These are phyloP conservation scores for Trachelus tabidus DNA, from an alignment of 2,888 invertebrate genomes.

Conservation along the genomic window DNA sequence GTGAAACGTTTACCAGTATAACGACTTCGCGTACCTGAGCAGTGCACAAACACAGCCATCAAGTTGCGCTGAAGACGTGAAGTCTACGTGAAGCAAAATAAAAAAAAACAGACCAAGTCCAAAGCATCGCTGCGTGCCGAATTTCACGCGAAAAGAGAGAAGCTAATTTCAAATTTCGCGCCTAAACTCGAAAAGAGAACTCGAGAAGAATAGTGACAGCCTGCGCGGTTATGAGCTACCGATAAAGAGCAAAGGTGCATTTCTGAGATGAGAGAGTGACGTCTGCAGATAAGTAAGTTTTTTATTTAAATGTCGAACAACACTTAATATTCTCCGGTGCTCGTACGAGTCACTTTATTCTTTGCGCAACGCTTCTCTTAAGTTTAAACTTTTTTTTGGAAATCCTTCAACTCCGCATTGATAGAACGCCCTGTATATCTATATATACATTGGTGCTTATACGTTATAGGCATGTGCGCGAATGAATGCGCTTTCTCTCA, in stretches of 20 bases:
- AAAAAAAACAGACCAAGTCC: background rate
- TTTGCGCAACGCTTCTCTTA: background rate
- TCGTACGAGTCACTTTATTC: background rate
- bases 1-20: constrained; percentile 36
- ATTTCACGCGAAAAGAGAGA: background rate
- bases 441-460: constrained; percentile 4
- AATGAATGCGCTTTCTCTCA: constrained; percentile 37
- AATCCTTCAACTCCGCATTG: background rate
- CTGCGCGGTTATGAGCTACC: background rate
- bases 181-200: background rate
- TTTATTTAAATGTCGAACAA: background rate
- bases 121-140: background rate
- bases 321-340: background rate
- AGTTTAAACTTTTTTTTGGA: background rate
- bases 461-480: constrained; percentile 28
- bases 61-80: background rate
- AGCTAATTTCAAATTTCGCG: background rate
- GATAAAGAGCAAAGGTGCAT: constrained; percentile 22
- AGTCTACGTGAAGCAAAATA: no score
- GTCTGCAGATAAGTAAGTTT: constrained; percentile 53
- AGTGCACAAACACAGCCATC: background rate
- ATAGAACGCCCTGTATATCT: constrained; percentile 13
- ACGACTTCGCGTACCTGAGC: background rate
- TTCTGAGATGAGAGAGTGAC: constrained; percentile 57
- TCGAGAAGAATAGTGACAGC: background rate